A percentile compares a stretch with the other conserved stretches of the same genome.
These are phyloP conservation scores for Heloderma charlesbogerti DNA, from an alignment of 2,113 vertebrate genomes.

Conservation along the genomic window DNA sequence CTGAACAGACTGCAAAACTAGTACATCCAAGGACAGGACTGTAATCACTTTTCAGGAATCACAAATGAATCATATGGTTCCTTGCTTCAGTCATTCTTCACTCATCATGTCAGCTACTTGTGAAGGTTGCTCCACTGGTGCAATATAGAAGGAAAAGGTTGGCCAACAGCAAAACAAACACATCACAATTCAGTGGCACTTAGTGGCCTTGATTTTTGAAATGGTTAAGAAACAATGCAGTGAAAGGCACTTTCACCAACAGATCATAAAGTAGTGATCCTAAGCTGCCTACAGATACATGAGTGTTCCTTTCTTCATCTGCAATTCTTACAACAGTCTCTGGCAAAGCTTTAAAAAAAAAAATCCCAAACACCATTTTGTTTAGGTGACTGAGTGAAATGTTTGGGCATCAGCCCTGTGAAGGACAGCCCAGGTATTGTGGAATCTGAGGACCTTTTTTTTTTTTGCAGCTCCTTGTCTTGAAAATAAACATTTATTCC, in stretches of 20 bases:
- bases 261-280: neutral
- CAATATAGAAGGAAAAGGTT: slow-evolving; percentile 22
- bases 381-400: no score
- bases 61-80: neutral
- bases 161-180: neutral
- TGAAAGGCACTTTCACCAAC: neutral
- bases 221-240: neutral
- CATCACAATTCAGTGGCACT: rapidly evolving
- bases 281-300: neutral
- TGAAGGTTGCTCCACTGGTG: slow-evolving; percentile 41
- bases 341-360: neutral
- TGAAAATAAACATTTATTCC: neutral
- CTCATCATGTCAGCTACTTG: neutral
- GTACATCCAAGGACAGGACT: neutral
- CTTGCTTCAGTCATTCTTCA: neutral
- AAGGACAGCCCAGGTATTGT: neutral
- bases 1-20: neutral
- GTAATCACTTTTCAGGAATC: neutral
- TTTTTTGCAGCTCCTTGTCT: no score
- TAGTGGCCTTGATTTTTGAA: neutral
- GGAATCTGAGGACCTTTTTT: neutral
- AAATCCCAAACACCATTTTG: no score
- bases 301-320: neutral
- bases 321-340: rapidly evolving
- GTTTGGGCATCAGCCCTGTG: no score